Conservation (phyloP, 92 coral and sea anemone species). For the Bergia puertoricense region DNA sequence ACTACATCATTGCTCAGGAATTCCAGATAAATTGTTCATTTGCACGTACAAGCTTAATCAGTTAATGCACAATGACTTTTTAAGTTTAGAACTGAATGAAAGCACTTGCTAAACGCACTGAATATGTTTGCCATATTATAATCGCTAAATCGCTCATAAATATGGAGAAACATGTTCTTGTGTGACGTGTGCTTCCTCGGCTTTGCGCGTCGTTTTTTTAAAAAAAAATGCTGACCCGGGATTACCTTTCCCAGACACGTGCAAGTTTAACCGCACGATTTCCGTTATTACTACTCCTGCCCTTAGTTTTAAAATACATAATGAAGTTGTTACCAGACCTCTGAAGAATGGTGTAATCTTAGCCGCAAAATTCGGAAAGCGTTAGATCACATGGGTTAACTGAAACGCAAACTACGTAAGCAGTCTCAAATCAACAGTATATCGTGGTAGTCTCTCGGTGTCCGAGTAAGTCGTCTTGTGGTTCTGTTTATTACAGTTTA, state of each 20-base stretch:
- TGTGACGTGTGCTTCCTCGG: not conserved
- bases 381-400: too few relatives aligned
- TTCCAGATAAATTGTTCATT: not conserved
- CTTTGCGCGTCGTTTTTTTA: not conserved
- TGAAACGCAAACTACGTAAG: too few relatives aligned
- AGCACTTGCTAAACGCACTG: not conserved
- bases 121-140: not conserved
- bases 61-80: not conserved
- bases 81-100: not conserved
- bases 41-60: slow-evolving; percentile 7
- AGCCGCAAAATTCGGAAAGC: too few relatives aligned
- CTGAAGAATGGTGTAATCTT: too few relatives aligned
- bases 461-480: too few relatives aligned
- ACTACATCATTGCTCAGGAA: slow-evolving; percentile 35
- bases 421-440: too few relatives aligned
- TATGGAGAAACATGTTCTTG: not conserved
- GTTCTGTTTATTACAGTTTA: too few relatives aligned
- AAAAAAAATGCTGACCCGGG: not conserved
- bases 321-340: not conserved
- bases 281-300: not conserved
- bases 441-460: too few relatives aligned
- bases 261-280: not conserved
- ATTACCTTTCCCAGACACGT: not conserved
- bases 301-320: not conserved
- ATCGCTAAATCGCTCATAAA: not conserved